Base-by-base conservation (phyloP, 1,140 invertebrate genomes). In the Halesus radiatus region DNA sequence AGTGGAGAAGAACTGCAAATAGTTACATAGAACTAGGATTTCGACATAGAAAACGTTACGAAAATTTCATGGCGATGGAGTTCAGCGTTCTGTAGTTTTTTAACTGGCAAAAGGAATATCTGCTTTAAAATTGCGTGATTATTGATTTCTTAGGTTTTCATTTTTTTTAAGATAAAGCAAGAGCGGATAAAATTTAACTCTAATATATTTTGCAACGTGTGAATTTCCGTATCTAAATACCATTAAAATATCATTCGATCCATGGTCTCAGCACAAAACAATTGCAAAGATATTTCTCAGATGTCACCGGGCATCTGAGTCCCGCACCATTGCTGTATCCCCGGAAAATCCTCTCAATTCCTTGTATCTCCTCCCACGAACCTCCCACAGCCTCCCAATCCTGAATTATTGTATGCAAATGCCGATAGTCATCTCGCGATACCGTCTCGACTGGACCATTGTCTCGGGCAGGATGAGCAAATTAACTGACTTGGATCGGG, bases 371-470 rank as follows among this genome's bases (percentile, higher is more conserved):
- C 60, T 6, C 60, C 60, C 23, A 64, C 60, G 20, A 56, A 5
- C n/a, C 54, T 56, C 60, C 15, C 60, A 23, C 23, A 64, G 60
- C 70, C 29, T 16, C 75, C n/a, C 72, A 23, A 54, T 58, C 75
- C 60, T 79, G 80, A 81, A 81, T 81, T 79, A 81, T 81, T 81
- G 80, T 81, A 81, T 81, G 80, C 77, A 81, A 81, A 81, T 81
- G 75, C 18, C 70, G 68, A 78, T 64, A 54, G 45, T 16, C 62
- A 45, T 80, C 78, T 26, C 52, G 29, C 73, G 54, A 60, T 23
- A 18, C 66, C 75, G 79, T 64, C 29, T 53, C 66, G 70, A n/a
- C 54, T 37, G 70, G 32, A 56, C 70, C 45, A 26, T 74, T 54
- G 70, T 53, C 70, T 20, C 1, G 1, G 20, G 15, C 60, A 29